A percentile compares a stretch with the other conserved stretches of the same genome.
These are phyloP conservation scores for Drosophila simulans DNA, from an alignment of 1,140 invertebrate species.

Conservation along the genomic window DNA sequence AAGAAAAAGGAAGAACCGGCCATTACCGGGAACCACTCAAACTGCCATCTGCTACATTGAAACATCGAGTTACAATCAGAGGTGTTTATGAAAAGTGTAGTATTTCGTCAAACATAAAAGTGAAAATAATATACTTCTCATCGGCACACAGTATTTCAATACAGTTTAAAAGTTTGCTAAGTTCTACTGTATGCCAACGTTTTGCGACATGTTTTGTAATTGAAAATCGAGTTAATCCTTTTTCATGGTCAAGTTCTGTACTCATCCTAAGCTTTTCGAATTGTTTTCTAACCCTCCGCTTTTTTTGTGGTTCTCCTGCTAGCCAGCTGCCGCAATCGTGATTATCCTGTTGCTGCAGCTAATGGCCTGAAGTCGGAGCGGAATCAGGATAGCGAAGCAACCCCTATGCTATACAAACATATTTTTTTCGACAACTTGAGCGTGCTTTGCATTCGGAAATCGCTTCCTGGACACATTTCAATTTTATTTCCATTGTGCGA, in stretches of 20 bases:
- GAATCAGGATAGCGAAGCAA: slow-evolving; percentile 25
- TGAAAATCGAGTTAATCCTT: slow-evolving; percentile 3
- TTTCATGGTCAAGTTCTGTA: slow-evolving; percentile 34
- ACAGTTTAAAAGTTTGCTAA: too few species aligned
- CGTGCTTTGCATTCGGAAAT: slow-evolving; percentile 35
- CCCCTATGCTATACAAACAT: slow-evolving; percentile 10
- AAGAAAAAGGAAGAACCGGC: slow-evolving; percentile 8
- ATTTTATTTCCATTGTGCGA: slow-evolving; percentile 49
- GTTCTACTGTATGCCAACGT: not conserved
- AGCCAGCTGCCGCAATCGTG: slow-evolving; percentile 38
- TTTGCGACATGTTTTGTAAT: slow-evolving; percentile 3
- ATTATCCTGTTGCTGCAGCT: slow-evolving; percentile 75
- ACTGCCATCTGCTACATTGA: slow-evolving; percentile 5
- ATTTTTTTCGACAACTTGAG: slow-evolving; percentile 21
- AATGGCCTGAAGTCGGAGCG: slow-evolving; percentile 24
- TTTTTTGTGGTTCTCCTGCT: not conserved
- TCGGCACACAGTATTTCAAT: too few species aligned
- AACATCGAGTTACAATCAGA: not conserved
- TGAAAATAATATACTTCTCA: not conserved
- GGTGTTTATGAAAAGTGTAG: not conserved
- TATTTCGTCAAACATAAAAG: not conserved
- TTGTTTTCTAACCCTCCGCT: slow-evolving; percentile 20
- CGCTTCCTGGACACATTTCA: slow-evolving; percentile 63
- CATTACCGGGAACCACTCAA: not conserved
- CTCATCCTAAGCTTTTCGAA: slow-evolving; percentile 12